These are phyloP conservation scores for Rhinogobio ventralis DNA, from an alignment of 2,797 vertebrate genomes.

Conservation along the genomic window DNA sequence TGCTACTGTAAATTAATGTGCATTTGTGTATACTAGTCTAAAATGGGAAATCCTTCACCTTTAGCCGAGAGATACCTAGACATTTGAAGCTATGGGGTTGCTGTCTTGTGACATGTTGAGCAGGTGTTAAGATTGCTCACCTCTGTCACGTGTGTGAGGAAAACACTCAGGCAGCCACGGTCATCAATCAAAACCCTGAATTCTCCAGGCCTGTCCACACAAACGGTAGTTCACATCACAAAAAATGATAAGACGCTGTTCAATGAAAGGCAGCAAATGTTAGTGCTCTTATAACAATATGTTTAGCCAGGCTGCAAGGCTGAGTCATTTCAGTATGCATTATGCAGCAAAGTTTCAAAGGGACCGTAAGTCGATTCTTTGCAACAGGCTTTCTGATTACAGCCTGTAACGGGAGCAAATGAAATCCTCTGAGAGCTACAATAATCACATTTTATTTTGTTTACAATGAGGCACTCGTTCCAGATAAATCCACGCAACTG, in stretches of 20 bases:
- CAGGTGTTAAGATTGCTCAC: constrained; percentile 9
- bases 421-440: constrained; percentile 37
- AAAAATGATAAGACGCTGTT: neutral
- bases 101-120: constrained; percentile 19
- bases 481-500: constrained; percentile 40
- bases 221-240: neutral
- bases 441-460: constrained; percentile 51
- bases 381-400: constrained; percentile 35
- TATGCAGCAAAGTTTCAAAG: constrained; percentile 43
- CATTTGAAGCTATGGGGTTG: constrained; percentile 14
- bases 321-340: constrained; percentile 25
- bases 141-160: constrained; percentile 7
- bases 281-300: constrained; percentile 31
- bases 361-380: constrained; percentile 1
- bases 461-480: constrained; percentile 13
- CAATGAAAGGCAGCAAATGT: constrained; percentile 5
- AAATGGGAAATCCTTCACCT: constrained; percentile 1
- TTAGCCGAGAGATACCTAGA: constrained; percentile 16
- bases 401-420: constrained; percentile 29
- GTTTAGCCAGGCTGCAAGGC: constrained; percentile 17
- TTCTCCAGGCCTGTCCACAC: neutral
- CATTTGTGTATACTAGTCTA: constrained; percentile 5
- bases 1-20: neutral
- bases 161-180: neutral
- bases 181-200: constrained; percentile 21